phyloP scores from a whole-genome alignment of 2,888 invertebrate genomes.

The Dyspetes luteomarginatus region DNA sequence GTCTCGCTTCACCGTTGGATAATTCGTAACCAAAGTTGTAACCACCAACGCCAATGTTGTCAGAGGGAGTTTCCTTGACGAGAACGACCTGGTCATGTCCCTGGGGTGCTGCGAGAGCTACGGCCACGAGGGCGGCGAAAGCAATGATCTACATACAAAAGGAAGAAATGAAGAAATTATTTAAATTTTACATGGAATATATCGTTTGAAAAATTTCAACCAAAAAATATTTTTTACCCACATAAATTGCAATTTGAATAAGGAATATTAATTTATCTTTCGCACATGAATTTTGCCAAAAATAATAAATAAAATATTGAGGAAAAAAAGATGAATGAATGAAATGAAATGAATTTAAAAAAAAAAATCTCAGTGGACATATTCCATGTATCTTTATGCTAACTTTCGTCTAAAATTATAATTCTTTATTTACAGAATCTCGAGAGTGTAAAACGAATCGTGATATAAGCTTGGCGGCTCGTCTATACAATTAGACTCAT shows the following conservation, averaged over 20 bases:
- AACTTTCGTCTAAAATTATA: not conserved
- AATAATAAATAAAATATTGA: no score
- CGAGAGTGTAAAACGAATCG: not conserved
- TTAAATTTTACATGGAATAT: not conserved
- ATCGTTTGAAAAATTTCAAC: not conserved
- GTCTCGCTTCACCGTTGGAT: constrained; percentile 71
- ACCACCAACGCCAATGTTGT: constrained; percentile 77
- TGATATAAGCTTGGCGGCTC: not conserved
- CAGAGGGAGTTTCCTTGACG: constrained; percentile 71
- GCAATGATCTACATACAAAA: constrained; percentile 70
- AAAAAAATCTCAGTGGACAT: not conserved
- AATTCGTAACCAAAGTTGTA: constrained; percentile 75
- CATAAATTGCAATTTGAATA: no score
- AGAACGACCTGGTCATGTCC: constrained; percentile 62
- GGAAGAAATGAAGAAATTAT: not conserved
- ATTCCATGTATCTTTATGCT: not conserved
- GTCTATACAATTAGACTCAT: constrained; percentile 49
- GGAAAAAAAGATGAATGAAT: no score
- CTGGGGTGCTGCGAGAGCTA: constrained; percentile 74
- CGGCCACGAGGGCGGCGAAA: constrained; percentile 73
- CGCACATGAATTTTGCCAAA: no score
- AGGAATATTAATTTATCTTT: no score
- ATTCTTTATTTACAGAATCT: not conserved
- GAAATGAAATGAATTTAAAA: not conserved
- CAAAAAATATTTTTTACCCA: not conserved